Evolutionary conservation across 2,888 invertebrate species (phyloP), one percentile per base, ranked within the genome.

Genomic region (Coronaproctus castanopsis): DNA sequence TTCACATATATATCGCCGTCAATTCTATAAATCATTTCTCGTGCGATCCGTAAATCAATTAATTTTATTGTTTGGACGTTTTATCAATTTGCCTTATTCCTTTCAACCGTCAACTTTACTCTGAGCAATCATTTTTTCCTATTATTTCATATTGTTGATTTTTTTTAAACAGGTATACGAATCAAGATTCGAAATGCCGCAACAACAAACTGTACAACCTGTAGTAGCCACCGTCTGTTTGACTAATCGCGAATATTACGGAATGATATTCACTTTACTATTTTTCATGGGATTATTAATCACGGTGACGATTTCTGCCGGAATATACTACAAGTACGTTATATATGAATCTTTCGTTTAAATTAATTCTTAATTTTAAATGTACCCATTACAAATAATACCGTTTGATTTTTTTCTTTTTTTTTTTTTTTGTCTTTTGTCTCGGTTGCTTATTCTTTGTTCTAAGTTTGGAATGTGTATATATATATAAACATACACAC

Each of bases 231-330:
- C 80, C 1, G 81, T 89, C 21, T 91, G 90, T 70, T 78, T 91
- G 62, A 82, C 87, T 1, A 81, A 82, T 2, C 80, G 85, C 58
- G 88, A 89, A 71, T 90, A 91, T 71, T 83, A 90, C 67, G 85
- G 87, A 1, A 73, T 91, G n/a, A 77, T 91, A 57, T 82, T 83
- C 1, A 83, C 87, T 0, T 77, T 90, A 1, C 80, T 87, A 62
- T 78, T 85, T 14, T 74, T 90, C 36, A 78, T 87, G 65, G 80
- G 85, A 8, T 72, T 88, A 49, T 71, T 89, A 20, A 76, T 87
- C 62, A 83, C 83, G 51, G 80, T 87, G 66, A 77, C 86, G 21
- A 74, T 85, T 55, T 78, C 83, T 21, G 82, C 85, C 0, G 80
- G 85, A 62, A 76, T 86, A 64, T 84, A 85, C 62, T 88, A 88